Conservation (phyloP, 2,113 vertebrate genomes). For the Diadophis punctatus region DNA sequence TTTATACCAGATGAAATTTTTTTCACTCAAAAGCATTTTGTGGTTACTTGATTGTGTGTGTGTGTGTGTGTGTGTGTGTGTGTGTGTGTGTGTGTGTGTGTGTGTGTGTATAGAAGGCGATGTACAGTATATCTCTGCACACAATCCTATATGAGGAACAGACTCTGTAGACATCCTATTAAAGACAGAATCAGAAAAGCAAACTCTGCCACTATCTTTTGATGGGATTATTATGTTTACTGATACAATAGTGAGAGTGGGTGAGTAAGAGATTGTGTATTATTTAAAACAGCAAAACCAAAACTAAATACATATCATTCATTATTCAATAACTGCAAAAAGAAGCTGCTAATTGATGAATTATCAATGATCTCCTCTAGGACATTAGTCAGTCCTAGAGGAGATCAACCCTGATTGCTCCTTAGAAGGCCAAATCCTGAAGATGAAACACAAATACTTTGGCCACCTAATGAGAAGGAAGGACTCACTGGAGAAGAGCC, state of each 20-base stretch:
- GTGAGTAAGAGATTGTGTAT: background rate
- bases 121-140: background rate
- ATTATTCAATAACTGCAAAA: background rate
- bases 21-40: background rate
- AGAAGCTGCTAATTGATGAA: background rate
- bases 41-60: background rate
- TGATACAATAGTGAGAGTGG: background rate
- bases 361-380: too few species aligned
- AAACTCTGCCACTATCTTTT: background rate
- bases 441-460: too few species aligned
- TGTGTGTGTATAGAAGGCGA: too few species aligned
- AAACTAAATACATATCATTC: background rate
- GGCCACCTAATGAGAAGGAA: too few species aligned
- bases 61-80: background rate
- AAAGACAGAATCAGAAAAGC: background rate
- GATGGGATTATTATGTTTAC: too few species aligned
- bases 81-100: background rate
- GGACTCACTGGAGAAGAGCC: too few species aligned
- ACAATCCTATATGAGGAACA: background rate
- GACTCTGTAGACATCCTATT: background rate
- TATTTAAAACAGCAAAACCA: background rate
- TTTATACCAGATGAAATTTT: background rate
- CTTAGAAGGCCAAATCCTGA: too few species aligned
- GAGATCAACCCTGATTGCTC: too few species aligned
- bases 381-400: too few species aligned